Conservation (phyloP, 2,113 vertebrate genomes). For the Lepisosteus oculatus region DNA sequence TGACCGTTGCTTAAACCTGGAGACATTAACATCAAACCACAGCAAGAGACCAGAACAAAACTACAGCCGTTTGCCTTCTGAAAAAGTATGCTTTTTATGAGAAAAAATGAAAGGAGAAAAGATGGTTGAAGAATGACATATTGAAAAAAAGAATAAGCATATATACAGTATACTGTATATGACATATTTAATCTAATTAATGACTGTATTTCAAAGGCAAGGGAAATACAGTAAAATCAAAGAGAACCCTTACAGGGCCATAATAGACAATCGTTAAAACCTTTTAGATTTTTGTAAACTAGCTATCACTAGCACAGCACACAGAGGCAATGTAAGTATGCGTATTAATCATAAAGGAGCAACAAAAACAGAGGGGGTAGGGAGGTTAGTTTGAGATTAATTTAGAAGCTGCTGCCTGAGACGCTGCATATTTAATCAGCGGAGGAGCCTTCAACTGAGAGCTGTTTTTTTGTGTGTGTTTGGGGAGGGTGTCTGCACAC, state of each 20-base stretch:
- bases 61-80: background rate
- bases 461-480: constrained; percentile 21
- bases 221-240: background rate
- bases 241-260: background rate
- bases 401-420: constrained; percentile 29
- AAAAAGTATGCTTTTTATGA: too few species aligned
- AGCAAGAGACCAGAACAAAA: background rate
- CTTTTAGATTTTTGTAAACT: constrained; percentile 31
- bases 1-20: too few species aligned
- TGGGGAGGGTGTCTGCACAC: constrained; percentile 13
- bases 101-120: too few species aligned
- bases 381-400: constrained; percentile 33
- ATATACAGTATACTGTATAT: background rate
- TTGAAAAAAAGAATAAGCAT: too few species aligned
- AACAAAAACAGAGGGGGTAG: constrained; percentile 17
- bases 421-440: constrained; percentile 37
- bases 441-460: constrained; percentile 6
- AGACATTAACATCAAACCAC: too few species aligned
- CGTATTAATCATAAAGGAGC: constrained; percentile 11
- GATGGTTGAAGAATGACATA: too few species aligned
- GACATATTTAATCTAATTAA: constrained; percentile 16
- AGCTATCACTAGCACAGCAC: constrained; percentile 25
- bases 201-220: constrained; percentile 17
- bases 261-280: constrained; percentile 12
- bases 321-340: constrained; percentile 11